Base-by-base conservation (phyloP, 2,113 vertebrate species). In the Panthera leo region DNA sequence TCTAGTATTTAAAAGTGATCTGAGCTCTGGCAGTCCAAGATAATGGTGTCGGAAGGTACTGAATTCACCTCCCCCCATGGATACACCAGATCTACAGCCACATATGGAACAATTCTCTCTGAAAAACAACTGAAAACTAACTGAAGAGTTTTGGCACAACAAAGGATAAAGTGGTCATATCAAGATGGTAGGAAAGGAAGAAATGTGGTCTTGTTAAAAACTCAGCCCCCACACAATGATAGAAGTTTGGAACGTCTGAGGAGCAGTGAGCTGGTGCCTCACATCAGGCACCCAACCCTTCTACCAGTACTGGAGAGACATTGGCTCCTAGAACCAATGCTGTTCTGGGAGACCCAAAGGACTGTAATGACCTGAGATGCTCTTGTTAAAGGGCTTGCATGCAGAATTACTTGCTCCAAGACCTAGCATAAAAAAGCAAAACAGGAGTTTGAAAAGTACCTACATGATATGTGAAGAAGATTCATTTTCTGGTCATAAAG, bases 1-100 rank as follows among this genome's bases (percentile, higher is more conserved):
- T 92, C 4, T 75, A 82, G 5, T 84, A 82, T 84, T 94, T 94
- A 95, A 96, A 95, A 68, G 29, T 88, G 34, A 68, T 68, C 65
- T 75, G 48, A 78, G 45, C 7, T 78, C 14, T 18, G 42, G 42
- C 7, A 48, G 27, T 48, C 15, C 42, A 48, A 48, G 7, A 78
- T 48, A 78, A 25, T 27, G 45, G 42, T 48, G 8, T 78, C 31
- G 15, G 75, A 78, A 48, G 42, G 27, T 48, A 42, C 42, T 78
- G 27, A 78, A 48, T 27, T 78, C 27, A 48, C 70, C 36, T 42
- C 71, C 71, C 39, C 71, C 71, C 36, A 25, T 75, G 23, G 12
- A 25, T 12, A 75, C 7, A 27, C 14, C 42, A 78, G 48, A 78
- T 27, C 75, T 48, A 48, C 14, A 48, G 75, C 75, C 27, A 48